Evolutionary conservation across 2,888 invertebrate species (phyloP), one percentile per base, ranked within the genome.

Genomic region (Alloplasta piceator): DNA sequence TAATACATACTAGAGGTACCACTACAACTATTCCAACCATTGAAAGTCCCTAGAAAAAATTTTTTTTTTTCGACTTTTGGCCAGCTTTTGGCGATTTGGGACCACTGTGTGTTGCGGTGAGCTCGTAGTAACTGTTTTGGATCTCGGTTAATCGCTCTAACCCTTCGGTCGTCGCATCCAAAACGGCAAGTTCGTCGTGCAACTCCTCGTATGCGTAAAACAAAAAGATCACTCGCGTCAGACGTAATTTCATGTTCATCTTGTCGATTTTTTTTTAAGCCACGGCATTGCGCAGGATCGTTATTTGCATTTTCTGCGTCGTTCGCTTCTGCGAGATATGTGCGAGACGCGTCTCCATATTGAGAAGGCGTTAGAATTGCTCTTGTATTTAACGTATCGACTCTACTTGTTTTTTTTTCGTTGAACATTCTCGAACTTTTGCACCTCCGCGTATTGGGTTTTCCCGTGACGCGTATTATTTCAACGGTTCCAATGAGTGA

Each of bases 51-150:
- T n/a, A n/a, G n/a, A n/a, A n/a, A n/a, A n/a, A n/a, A n/a, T n/a
- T n/a, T n/a, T n/a, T n/a, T n/a, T n/a, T n/a, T n/a, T n/a, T n/a
- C n/a, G n/a, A n/a, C n/a, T n/a, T n/a, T n/a, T n/a, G n/a, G n/a
- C n/a, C n/a, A n/a, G n/a, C n/a, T n/a, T n/a, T n/a, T n/a, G n/a
- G n/a, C n/a, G n/a, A n/a, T n/a, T n/a, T n/a, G n/a, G n/a, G n/a
- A n/a, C n/a, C n/a, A n/a, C n/a, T n/a, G n/a, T n/a, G n/a, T n/a
- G n/a, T 58, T 50, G 60, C 0, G 16, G 64, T 64, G 55, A 74
- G 64, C 36, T 74, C 74, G 55, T 74, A 64, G 7, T 74, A 74
- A 36, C 64, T 41, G 74, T 74, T 46, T 67, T 66, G 74, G 10
- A 74, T 74, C 7, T 56, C 74, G 56, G 6, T 52, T 67, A 64